Base-by-base conservation (phyloP, 2,888 invertebrate species). In the Creontiades dilutus region DNA sequence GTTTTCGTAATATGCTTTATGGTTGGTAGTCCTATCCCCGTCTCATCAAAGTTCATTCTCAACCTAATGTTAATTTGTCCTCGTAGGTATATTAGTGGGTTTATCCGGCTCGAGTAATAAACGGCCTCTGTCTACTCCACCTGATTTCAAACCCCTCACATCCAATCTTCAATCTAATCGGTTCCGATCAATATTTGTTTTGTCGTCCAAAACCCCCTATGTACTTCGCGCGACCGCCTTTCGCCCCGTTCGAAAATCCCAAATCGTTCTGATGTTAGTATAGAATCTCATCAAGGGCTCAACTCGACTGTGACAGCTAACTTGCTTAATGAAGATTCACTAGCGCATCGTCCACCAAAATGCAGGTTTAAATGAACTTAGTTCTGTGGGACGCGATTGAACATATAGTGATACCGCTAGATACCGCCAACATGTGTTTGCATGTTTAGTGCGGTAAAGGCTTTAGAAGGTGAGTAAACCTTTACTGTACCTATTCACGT, bases 121-220 rank as follows among this genome's bases (percentile, higher is more conserved):
- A 61, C 61, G 9, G 0, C 61, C 9, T 19, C 61, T 9, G n/a
- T 19, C 61, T 61, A 61, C 19, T n/a, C 61, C 19, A 61, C 0
- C 61, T 61, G 19, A 61, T 61, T 61, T 19, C 61, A n/a, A 4
- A 0, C 61, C 19, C 19, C 61, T 61, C 61, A 2, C 61, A n/a
- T n/a, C 9, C 61, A 1, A 2, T 52, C 52, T 2, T 12, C 52
- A 13, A 3, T 52, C 52, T 52, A 13, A 2, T 14, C 3, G 52
- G 52, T 61, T n/a, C 61, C 61, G 19, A 61, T 19, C 61, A 61
- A 61, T 61, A 61, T 19, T 61, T 61, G 61, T 61, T 61, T 61
- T n/a, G 61, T 61, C n/a, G 52, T 2, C 52, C 13, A 52, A 37
- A 37, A 37, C 37, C 52, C 52, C 52, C 52, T 52, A 3, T 14